Evolutionary conservation across 1,140 invertebrate genomes (phyloP).

Genomic region (Reticulitermes speratus): DNA sequence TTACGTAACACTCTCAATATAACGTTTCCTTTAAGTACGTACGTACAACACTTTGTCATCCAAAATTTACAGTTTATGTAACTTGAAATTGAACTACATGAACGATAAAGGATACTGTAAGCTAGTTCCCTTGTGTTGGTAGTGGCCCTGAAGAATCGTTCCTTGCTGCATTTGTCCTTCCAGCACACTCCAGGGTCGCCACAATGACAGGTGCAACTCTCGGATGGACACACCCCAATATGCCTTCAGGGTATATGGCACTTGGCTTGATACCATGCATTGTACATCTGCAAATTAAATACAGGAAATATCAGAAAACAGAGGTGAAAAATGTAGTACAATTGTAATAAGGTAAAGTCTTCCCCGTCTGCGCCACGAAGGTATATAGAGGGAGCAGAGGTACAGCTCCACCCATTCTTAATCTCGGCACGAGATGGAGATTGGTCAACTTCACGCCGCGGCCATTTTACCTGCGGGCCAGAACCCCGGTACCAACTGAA

Average conservation of each 20-base stretch:
- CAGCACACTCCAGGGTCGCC: slow-evolving; percentile 66
- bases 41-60: no score
- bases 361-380: no score
- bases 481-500: no score
- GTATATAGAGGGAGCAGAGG: no score
- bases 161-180: slow-evolving; percentile 58
- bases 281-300: slow-evolving; percentile 59
- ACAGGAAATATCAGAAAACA: background rate
- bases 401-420: no score
- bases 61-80: no score
- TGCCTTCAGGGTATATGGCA: slow-evolving; percentile 66
- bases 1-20: no score
- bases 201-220: slow-evolving; percentile 69
- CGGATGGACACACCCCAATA: slow-evolving; percentile 76
- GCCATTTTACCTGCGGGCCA: no score
- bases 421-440: no score
- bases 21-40: no score
- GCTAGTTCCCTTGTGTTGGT: slow-evolving; percentile 46
- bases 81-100: no score
- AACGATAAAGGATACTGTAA: slow-evolving; percentile 41
- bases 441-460: no score
- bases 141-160: slow-evolving; percentile 57
- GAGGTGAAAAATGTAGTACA: background rate
- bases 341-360: background rate
- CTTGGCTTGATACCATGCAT: slow-evolving; percentile 70